Evolutionary conservation across 35 echinoderm and acorn worm genomes (phyloP).

Genomic region (Ophiothrix spiculata): DNA sequence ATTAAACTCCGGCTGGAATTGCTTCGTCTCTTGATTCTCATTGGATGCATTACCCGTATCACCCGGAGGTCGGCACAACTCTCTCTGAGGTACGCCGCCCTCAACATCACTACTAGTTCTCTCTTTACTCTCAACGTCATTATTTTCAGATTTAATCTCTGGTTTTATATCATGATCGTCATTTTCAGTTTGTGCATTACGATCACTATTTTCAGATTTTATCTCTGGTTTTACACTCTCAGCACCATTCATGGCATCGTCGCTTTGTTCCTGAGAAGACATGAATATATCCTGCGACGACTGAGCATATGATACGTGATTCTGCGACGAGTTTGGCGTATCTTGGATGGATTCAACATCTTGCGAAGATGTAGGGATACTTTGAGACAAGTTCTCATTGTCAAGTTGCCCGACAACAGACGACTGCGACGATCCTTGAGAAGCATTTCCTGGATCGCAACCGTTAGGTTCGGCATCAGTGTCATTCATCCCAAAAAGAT

Average conservation of each 20-base stretch:
- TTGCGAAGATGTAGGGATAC: not conserved
- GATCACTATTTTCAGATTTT: not conserved
- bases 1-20: not conserved
- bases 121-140: not conserved
- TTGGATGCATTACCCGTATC: not conserved
- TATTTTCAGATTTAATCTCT: not conserved
- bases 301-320: not conserved
- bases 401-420: not conserved
- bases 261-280: not conserved
- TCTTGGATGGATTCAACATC: not conserved
- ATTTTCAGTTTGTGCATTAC: not conserved
- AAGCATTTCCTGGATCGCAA: no score
- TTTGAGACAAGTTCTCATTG: not conserved
- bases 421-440: not conserved
- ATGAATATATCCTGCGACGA: not conserved
- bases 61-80: conserved; percentile 6
- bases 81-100: not conserved
- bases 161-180: not conserved
- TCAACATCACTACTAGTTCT: conserved; percentile 19
- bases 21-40: conserved; percentile 41
- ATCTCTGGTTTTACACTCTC: not conserved
- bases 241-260: not conserved
- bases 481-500: not conserved
- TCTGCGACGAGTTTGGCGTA: not conserved
- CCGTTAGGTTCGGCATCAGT: not conserved